Conservation (phyloP, 2,113 vertebrate genomes). For the Dolichallabes microphthalmus region DNA sequence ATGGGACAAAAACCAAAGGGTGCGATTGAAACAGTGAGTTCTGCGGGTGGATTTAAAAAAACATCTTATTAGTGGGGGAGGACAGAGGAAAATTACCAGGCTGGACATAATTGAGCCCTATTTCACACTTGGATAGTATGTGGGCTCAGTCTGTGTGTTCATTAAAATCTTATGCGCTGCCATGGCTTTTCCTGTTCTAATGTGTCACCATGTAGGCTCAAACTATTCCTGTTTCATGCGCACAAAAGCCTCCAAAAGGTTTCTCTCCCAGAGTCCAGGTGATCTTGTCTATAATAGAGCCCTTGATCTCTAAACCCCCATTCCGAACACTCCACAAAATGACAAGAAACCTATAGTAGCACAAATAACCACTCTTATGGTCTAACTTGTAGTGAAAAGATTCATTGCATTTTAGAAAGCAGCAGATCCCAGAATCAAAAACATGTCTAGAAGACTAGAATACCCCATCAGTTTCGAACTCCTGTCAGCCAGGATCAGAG, state of each 20-base stretch:
- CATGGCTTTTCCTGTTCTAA: slow-evolving; percentile 15
- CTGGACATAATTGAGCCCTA: not conserved
- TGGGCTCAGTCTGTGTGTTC: slow-evolving; percentile 10
- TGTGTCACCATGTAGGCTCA: slow-evolving; percentile 14
- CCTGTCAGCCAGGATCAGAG: not conserved
- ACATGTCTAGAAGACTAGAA: not conserved
- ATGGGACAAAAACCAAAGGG: not conserved
- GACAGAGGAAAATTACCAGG: not conserved
- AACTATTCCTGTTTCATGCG: slow-evolving; percentile 44
- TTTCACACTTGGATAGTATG: not conserved
- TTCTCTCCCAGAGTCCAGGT: slow-evolving; percentile 50
- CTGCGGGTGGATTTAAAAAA: not conserved
- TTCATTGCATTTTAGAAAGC: not conserved
- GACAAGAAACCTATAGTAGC: not conserved
- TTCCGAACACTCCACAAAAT: not conserved
- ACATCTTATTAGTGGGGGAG: not conserved
- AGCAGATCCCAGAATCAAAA: not conserved
- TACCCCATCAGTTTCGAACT: not conserved
- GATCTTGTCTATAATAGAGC: slow-evolving; percentile 45
- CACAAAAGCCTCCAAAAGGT: slow-evolving; percentile 62
- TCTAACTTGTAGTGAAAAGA: too few relatives aligned
- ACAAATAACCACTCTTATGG: not conserved
- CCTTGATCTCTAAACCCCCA: slow-evolving; percentile 51
- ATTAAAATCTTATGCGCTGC: slow-evolving; percentile 32
- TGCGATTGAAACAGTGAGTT: not conserved